Evolutionary conservation across 1,140 invertebrate species (phyloP).

Genomic region (Choristoneura fumiferana): DNA sequence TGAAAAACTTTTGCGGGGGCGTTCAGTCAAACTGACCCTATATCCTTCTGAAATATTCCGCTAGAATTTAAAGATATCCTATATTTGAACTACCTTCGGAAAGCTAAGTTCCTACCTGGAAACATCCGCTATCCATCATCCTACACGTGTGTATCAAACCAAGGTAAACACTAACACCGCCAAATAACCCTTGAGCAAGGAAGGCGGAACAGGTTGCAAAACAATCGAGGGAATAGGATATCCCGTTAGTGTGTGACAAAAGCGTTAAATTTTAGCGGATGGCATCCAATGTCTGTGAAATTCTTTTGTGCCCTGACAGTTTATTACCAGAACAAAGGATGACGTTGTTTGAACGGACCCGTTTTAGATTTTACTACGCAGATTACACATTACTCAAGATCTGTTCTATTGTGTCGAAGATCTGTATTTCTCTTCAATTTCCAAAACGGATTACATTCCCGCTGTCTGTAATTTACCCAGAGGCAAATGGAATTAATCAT

Average conservation of each 20-base stretch:
- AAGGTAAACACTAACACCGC: no score
- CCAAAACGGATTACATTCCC: slow-evolving; percentile 41
- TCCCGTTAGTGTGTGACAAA: slow-evolving; percentile 32
- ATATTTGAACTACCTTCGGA: no score
- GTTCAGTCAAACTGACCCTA: no score
- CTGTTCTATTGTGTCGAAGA: slow-evolving; percentile 42
- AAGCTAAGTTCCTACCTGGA: no score
- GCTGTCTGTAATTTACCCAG: slow-evolving; percentile 35
- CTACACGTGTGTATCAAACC: no score
- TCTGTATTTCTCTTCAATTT: slow-evolving; percentile 44
- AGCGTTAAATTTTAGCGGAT: slow-evolving; percentile 43
- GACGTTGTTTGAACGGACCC: slow-evolving; percentile 47
- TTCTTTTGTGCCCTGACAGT: slow-evolving; percentile 59
- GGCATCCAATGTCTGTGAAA: slow-evolving; percentile 50
- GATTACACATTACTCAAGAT: slow-evolving; percentile 53
- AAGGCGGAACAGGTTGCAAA: neutral
- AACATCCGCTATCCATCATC: no score
- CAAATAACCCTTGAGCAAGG: no score
- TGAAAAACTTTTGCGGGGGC: no score
- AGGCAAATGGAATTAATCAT: slow-evolving; percentile 32
- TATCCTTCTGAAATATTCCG: no score
- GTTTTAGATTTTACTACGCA: slow-evolving; percentile 50
- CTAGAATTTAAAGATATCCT: no score
- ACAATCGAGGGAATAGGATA: slow-evolving; percentile 31
- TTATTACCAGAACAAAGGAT: slow-evolving; percentile 60